phyloP scores from a whole-genome alignment of 1,140 invertebrate genomes.

The Drosophila ambigua region DNA sequence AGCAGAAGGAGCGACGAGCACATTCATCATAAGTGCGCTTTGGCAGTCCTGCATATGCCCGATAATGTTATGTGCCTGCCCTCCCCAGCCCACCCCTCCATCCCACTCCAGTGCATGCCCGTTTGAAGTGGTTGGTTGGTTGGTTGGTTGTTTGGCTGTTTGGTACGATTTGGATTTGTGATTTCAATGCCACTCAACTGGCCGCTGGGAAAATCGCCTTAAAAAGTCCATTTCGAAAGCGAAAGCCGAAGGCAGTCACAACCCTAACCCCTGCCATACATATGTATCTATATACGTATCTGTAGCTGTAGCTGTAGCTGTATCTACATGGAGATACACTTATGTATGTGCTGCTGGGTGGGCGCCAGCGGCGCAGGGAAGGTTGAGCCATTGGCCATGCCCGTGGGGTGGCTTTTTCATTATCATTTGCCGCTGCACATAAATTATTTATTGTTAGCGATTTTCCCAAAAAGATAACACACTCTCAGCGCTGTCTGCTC shows the following conservation, averaged over 20 bases:
- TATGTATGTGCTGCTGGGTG: constrained; percentile 14
- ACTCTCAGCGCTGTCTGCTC: neutral
- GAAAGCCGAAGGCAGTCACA: too few species aligned
- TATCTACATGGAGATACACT: constrained; percentile 27
- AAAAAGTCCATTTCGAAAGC: constrained; percentile 64
- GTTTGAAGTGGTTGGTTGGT: constrained; percentile 65
- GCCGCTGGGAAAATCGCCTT: constrained; percentile 79
- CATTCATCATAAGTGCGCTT: constrained; percentile 65
- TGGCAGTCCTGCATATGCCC: constrained; percentile 47
- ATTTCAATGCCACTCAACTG: constrained; percentile 76
- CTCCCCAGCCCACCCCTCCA: neutral
- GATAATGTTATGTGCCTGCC: constrained; percentile 56
- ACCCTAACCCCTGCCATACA: too few species aligned
- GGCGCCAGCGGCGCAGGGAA: constrained; percentile 29
- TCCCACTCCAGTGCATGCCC: neutral
- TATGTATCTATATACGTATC: constrained; percentile 4
- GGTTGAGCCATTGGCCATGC: constrained; percentile 70
- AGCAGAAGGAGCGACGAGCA: constrained; percentile 12
- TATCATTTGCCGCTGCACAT: constrained; percentile 78
- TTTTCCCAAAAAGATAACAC: constrained; percentile 79
- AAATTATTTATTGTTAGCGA: constrained; percentile 81
- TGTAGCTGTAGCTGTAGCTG: constrained; percentile 10
- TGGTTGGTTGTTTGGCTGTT: constrained; percentile 49
- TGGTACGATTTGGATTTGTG: constrained; percentile 66
- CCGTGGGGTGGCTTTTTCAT: constrained; percentile 74